These are phyloP conservation scores for Taenaris catops DNA, from an alignment of 2,888 invertebrate species.

Conservation along the genomic window DNA sequence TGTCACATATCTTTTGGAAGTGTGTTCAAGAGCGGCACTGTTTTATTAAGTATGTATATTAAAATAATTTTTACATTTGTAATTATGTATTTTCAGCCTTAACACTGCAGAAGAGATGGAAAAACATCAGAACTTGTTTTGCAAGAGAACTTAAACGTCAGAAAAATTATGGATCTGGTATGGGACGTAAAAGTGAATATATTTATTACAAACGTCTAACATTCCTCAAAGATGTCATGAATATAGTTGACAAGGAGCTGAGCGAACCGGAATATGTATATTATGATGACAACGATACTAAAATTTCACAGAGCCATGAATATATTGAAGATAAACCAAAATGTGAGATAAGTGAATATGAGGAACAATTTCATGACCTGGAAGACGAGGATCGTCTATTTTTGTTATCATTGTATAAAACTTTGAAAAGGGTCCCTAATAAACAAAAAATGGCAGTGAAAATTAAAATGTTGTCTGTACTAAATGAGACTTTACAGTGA, in stretches of 20 bases:
- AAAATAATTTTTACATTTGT: no score
- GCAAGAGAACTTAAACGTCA: slow-evolving; percentile 26
- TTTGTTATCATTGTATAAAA: slow-evolving; percentile 15
- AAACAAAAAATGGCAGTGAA: slow-evolving; percentile 14
- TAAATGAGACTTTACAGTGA: slow-evolving; percentile 8
- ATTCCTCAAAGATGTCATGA: slow-evolving; percentile 13
- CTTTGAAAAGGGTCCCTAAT: slow-evolving; percentile 11
- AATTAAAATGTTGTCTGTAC: slow-evolving; percentile 15
- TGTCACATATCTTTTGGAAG: no score
- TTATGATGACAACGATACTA: slow-evolving; percentile 6
- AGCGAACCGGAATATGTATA: slow-evolving; percentile 16
- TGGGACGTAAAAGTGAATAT: slow-evolving; percentile 15
- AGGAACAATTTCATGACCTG: slow-evolving; percentile 3
- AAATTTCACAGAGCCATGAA: not conserved
- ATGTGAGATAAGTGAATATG: slow-evolving; percentile 3
- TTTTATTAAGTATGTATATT: no score
- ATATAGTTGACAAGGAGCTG: slow-evolving; percentile 8
- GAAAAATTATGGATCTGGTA: slow-evolving; percentile 19
- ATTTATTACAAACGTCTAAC: slow-evolving; percentile 12
- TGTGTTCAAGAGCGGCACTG: no score
- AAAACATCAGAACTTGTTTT: slow-evolving; percentile 27
- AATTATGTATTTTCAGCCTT: slow-evolving; percentile 18
- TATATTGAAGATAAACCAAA: slow-evolving; percentile 2
- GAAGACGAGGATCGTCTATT: slow-evolving; percentile 16
- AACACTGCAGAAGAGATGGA: slow-evolving; percentile 28